Evolutionary conservation across 2,888 invertebrate genomes (phyloP).

Genomic region (Sussaba pulchella): DNA sequence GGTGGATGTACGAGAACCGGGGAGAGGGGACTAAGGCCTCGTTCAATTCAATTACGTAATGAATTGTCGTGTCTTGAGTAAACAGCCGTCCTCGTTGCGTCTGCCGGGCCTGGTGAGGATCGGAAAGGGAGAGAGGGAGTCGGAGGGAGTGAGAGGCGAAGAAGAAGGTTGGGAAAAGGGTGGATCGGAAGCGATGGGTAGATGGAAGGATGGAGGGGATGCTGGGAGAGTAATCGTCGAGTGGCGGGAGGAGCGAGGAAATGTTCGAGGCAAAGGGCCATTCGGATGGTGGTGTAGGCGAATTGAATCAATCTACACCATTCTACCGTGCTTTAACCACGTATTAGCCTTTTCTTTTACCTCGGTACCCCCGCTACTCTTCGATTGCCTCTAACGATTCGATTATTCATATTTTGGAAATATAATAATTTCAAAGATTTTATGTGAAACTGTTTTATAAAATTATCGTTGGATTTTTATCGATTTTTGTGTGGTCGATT

Average conservation of each 20-base stretch:
- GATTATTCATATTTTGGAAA: background rate
- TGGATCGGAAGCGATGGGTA: conserved; percentile 10
- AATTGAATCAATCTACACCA: conserved; percentile 74
- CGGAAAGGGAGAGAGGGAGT: conserved; percentile 42
- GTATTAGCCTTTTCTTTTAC: conserved; percentile 40
- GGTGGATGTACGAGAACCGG: conserved; percentile 17
- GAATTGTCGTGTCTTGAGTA: conserved; percentile 85
- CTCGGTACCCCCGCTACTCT: background rate
- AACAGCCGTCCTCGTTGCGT: conserved; percentile 82
- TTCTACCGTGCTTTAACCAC: conserved; percentile 40
- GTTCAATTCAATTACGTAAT: conserved; percentile 84
- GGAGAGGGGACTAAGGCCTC: conserved; percentile 75
- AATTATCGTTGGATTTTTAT: no score
- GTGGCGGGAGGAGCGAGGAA: conserved; percentile 33
- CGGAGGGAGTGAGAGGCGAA: background rate
- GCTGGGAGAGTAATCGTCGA: conserved; percentile 17
- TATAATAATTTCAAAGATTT: background rate
- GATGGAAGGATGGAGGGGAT: conserved; percentile 33
- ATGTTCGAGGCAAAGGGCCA: conserved; percentile 20
- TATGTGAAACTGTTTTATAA: background rate
- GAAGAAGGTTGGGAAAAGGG: conserved; percentile 1
- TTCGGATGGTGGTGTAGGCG: conserved; percentile 60
- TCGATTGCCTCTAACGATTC: background rate
- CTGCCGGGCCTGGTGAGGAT: conserved; percentile 69
- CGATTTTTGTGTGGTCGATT: no score